phyloP scores from a whole-genome alignment of 2,113 vertebrate genomes.

The Mola mola region DNA sequence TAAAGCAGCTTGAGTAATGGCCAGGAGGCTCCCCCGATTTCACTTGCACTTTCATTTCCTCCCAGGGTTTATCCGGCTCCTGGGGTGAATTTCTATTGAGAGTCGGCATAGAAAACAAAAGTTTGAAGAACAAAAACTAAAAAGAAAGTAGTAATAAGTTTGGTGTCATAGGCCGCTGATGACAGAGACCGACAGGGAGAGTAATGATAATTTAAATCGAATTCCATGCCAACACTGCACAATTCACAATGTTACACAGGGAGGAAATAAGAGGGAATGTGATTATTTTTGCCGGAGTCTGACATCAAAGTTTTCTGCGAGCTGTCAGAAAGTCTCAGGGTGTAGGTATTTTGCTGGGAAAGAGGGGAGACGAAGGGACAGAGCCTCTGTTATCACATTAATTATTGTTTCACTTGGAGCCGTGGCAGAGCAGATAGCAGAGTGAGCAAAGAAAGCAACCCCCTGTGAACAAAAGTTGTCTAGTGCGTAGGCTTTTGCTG shows the following conservation, averaged over 20 bases:
- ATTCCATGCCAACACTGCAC: background rate
- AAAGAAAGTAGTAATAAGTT: too few species aligned
- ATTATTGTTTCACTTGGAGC: slow-evolving; percentile 55
- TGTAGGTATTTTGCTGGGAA: slow-evolving; percentile 22
- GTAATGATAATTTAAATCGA: background rate
- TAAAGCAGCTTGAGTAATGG: slow-evolving; percentile 2
- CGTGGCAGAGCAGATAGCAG: slow-evolving; percentile 12
- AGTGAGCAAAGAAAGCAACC: slow-evolving; percentile 12
- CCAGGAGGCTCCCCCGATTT: slow-evolving; percentile 1
- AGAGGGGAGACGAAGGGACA: slow-evolving; percentile 13
- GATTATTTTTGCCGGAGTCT: slow-evolving; percentile 25
- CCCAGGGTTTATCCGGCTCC: background rate
- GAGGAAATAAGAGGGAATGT: slow-evolving; percentile 7
- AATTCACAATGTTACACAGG: background rate
- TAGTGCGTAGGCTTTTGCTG: slow-evolving; percentile 10
- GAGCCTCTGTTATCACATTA: slow-evolving; percentile 44
- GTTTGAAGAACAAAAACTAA: too few species aligned
- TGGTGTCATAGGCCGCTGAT: slow-evolving; percentile 1
- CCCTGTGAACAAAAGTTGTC: slow-evolving; percentile 10
- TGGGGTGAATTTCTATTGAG: slow-evolving; percentile 11
- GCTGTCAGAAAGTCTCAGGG: slow-evolving; percentile 32
- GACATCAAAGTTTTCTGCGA: slow-evolving; percentile 54
- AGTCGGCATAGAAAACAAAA: too few species aligned
- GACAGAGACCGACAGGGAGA: too few species aligned
- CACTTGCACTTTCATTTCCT: slow-evolving; percentile 21